Base-by-base conservation (phyloP, 2,113 vertebrate species). In the Indicator maculatus region DNA sequence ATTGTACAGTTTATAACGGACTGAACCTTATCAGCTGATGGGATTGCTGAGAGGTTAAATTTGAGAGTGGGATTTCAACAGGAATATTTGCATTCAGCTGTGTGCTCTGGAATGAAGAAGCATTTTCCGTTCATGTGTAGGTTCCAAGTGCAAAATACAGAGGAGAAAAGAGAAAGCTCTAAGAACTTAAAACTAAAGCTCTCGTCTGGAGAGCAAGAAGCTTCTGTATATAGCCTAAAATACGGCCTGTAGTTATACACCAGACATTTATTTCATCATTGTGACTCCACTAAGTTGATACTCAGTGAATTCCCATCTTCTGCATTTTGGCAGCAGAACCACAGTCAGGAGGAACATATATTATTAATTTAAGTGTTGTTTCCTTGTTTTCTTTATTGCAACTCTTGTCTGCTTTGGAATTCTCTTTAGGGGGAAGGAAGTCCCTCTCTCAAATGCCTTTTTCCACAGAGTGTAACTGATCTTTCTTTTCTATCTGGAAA, bases 11-110 rank as follows among this genome's bases (percentile, higher is more conserved):
- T 86, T 52, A 66, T 36, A 83, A 83, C 0, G 14, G 50, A n/a
- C 31, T 76, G 39, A 73, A 55, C 12, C 5, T 8, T 77, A 70
- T 66, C 74, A 61, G 52, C 27, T 53, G 1, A 1, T 21, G 71
- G 60, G 64, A 73, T 71, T 94, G 83, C 70, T 50, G 75, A 55
- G 67, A 93, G 69, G 71, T 88, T 93, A 73, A 58, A 72, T 66
- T n/a, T 69, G 61, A 87, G 24, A 83, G n/a, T 17, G 28, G 30
- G 74, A 30, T 76, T 91, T 90, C 84, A 89, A 77, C 8, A 56
- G 45, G 60, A 70, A 30, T 76, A 87, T 88, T 80, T 95, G 71
- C 81, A 87, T 76, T 70, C 50, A 73, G 39, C 44, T 44, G 14
- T 58, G 74, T 3, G 10, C 63, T 82, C 39, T 79, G 74, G 33